Conservation (phyloP, 2,113 vertebrate genomes). For the Rhinolophus ferrumequinum region DNA sequence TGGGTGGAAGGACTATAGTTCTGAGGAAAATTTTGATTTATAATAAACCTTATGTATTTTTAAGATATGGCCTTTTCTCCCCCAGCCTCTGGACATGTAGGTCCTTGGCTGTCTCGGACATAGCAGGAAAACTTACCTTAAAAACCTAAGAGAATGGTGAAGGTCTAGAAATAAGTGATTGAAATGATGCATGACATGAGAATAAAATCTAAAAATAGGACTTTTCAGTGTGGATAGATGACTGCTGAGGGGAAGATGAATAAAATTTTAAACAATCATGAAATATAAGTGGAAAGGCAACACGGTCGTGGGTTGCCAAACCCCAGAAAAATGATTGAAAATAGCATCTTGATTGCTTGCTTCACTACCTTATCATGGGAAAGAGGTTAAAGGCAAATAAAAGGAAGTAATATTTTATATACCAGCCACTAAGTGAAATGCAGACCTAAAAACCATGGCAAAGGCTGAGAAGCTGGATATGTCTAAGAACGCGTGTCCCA, state of each 20-base stretch:
- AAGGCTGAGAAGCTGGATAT: not conserved
- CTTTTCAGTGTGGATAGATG: not conserved
- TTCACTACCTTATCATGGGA: not conserved
- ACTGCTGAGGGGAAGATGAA: constrained; percentile 15
- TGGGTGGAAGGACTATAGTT: not conserved
- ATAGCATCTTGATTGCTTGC: not conserved
- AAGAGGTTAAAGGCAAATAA: not conserved
- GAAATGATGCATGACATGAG: constrained; percentile 58
- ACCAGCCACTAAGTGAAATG: not conserved
- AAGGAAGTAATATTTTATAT: not conserved
- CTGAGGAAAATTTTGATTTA: not conserved
- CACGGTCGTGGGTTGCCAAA: not conserved
- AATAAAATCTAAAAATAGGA: constrained; percentile 43
- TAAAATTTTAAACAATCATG: not conserved
- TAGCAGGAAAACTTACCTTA: not conserved
- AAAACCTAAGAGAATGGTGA: not conserved
- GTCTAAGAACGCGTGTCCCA: not conserved
- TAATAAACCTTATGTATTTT: not conserved
- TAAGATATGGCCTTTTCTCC: not conserved
- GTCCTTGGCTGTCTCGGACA: not conserved
- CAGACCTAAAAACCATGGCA: not conserved
- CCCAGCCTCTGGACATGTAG: not conserved
- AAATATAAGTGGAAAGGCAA: not conserved
- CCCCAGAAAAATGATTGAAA: not conserved
- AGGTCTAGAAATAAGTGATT: constrained; percentile 10